Evolutionary conservation across 92 coral and sea anemone genomes (phyloP).

Genomic region (Phenganax marumi): DNA sequence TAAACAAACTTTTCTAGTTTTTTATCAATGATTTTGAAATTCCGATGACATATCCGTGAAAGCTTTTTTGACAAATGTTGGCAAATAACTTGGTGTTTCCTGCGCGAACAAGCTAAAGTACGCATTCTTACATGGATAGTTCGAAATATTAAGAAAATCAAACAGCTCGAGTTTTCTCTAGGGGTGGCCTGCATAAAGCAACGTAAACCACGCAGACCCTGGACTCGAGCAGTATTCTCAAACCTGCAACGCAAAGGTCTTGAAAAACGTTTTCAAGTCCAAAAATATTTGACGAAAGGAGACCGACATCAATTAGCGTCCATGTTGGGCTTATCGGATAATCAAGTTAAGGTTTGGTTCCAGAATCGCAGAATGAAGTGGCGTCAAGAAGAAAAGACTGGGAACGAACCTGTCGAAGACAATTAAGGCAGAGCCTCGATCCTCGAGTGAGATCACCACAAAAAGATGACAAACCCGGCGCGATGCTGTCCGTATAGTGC

Average conservation of each 20-base stretch:
- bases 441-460: not conserved
- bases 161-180: not conserved
- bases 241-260: conserved; percentile 97
- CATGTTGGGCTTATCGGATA: conserved; percentile 94
- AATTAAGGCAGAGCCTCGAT: not conserved
- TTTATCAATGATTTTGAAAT: too few species aligned
- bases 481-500: not conserved
- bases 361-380: conserved; percentile 98
- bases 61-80: too few species aligned
- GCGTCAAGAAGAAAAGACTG: conserved; percentile 78
- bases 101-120: too few species aligned
- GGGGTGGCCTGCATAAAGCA: conserved; percentile 52
- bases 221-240: conserved; percentile 99
- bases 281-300: conserved; percentile 92
- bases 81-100: too few species aligned
- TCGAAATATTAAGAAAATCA: too few species aligned
- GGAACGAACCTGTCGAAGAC: conserved; percentile 4
- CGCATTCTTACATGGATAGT: too few species aligned
- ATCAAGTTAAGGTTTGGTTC: conserved; percentile 99
- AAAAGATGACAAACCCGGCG: too few species aligned
- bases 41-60: too few species aligned
- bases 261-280: conserved; percentile 95
- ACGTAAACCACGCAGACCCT: conserved; percentile 97
- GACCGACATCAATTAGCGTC: conserved; percentile 97
- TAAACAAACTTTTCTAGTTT: not conserved